Percentiles rank a stretch among this genome's conserved stretches.
Conservation (phyloP, 2,888 invertebrate genomes). For the Melinopterus prodromus region DNA sequence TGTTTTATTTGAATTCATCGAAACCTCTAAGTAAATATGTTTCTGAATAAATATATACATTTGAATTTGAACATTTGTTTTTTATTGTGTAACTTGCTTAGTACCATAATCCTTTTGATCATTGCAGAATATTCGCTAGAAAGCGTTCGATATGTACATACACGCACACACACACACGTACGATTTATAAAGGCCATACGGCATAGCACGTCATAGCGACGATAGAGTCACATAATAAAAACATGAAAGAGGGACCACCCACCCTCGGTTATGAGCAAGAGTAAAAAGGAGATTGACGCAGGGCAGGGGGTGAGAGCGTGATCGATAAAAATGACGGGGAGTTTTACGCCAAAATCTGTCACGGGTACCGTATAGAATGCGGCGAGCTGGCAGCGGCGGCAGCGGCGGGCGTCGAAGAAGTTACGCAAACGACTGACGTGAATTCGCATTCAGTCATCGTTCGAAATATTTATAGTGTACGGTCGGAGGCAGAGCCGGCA, state of each 20-base stretch:
- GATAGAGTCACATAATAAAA: neutral
- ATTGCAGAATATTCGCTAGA: neutral
- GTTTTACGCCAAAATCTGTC: slow-evolving; percentile 4
- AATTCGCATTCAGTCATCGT: slow-evolving; percentile 4
- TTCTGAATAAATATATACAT: too few relatives aligned
- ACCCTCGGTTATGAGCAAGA: neutral
- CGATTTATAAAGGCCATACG: neutral
- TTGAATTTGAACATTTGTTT: too few relatives aligned
- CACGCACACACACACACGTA: neutral
- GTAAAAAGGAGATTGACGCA: neutral
- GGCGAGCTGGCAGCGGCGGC: neutral
- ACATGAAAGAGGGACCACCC: neutral
- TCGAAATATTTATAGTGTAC: slow-evolving; percentile 4
- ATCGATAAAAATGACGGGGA: neutral
- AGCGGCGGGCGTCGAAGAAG: neutral
- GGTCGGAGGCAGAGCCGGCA: neutral
- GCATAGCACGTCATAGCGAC: neutral
- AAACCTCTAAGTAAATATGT: too few relatives aligned
- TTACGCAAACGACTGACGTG: neutral
- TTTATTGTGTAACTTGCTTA: too few relatives aligned
- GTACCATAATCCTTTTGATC: too few relatives aligned
- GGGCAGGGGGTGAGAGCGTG: neutral
- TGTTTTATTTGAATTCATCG: too few relatives aligned
- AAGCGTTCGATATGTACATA: neutral
- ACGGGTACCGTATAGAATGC: neutral